Percentiles rank a stretch among this genome's conserved stretches.
phyloP scores from a whole-genome alignment of 2,113 vertebrate genomes.

The Dasyornis broadbenti region DNA sequence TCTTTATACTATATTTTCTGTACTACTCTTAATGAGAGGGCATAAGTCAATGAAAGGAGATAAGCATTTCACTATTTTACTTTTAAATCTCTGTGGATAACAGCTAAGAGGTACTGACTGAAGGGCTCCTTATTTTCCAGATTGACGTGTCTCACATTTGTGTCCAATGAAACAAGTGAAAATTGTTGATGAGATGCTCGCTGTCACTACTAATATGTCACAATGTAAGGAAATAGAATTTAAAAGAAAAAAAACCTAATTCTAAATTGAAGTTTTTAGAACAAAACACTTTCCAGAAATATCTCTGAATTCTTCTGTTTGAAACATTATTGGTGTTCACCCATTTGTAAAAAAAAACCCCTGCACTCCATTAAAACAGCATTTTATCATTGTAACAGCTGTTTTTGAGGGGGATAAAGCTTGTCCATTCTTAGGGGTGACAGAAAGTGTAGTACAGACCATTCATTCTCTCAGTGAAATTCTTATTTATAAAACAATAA shows the following conservation, averaged over 20 bases:
- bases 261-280: neutral
- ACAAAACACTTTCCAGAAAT: neutral
- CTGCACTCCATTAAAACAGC: neutral
- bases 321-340: neutral
- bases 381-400: neutral
- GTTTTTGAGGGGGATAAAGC: neutral
- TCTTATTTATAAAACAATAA: constrained; percentile 4
- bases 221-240: neutral
- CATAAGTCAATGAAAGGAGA: neutral
- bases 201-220: neutral
- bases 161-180: neutral
- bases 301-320: neutral
- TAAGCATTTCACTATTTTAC: neutral
- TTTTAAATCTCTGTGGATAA: neutral
- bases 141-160: neutral
- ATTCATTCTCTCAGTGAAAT: neutral
- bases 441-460: neutral
- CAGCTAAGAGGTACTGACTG: neutral
- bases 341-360: neutral
- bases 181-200: neutral
- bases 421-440: neutral
- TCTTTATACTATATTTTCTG: neutral
- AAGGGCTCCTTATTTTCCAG: neutral
- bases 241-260: neutral
- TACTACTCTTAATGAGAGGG: neutral